These are phyloP conservation scores for Callinectes sapidus DNA, from an alignment of 2,888 invertebrate species.

Conservation along the genomic window DNA sequence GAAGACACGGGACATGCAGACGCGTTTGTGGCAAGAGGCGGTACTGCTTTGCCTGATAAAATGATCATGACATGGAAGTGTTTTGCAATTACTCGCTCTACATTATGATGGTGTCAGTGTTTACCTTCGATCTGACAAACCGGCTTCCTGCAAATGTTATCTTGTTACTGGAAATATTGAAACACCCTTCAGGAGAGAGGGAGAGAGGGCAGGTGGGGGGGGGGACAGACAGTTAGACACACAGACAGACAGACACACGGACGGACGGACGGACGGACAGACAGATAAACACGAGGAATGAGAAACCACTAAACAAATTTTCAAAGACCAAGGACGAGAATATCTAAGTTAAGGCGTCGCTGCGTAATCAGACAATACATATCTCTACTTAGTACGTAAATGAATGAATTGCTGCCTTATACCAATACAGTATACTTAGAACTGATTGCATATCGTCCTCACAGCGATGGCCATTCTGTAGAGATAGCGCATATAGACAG, in stretches of 20 bases:
- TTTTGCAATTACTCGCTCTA: too few species aligned
- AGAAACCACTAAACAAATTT: neutral
- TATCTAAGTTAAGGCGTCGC: neutral
- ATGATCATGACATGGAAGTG: neutral
- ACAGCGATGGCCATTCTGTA: neutral
- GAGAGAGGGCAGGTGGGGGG: neutral
- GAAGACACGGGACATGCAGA: neutral
- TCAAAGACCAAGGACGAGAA: neutral
- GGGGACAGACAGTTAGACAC: too few species aligned
- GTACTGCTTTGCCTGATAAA: neutral
- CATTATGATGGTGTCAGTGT: neutral
- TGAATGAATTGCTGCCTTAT: neutral
- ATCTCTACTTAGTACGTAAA: too few species aligned
- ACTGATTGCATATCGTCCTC: neutral
- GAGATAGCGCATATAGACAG: neutral
- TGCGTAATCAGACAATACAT: too few species aligned
- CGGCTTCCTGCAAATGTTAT: neutral
- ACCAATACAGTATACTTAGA: neutral
- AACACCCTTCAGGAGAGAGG: neutral
- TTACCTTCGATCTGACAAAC: neutral
- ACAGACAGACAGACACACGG: too few species aligned
- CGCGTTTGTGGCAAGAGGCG: neutral
- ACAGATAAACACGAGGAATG: neutral
- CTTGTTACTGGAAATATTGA: neutral
- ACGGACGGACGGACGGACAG: too few species aligned